Conservation (phyloP, 2,113 vertebrate genomes). For the Pseudolaguvia tuberculata region DNA sequence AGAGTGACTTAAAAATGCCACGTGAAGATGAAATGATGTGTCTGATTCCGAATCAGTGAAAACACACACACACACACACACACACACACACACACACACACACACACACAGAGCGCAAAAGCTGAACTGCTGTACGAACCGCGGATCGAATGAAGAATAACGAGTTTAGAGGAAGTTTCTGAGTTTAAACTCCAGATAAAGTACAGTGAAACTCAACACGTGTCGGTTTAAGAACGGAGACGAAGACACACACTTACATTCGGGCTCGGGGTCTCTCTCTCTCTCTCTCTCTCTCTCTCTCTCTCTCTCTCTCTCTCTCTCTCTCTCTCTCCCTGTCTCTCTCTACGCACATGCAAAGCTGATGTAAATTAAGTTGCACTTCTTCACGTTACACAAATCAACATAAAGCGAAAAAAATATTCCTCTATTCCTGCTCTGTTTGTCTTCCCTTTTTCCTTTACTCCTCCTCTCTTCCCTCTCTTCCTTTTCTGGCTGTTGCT, state of each 20-base stretch:
- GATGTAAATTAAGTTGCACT: neutral
- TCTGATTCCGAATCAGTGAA: neutral
- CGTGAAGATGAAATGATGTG: neutral
- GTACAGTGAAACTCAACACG: slow-evolving; percentile 28
- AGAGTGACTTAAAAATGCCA: slow-evolving; percentile 20
- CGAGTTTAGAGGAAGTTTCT: neutral
- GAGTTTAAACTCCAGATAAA: neutral
- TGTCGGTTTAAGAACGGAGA: slow-evolving; percentile 15
- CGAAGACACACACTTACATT: neutral
- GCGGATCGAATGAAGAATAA: neutral
- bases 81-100: neutral
- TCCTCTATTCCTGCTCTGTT: slow-evolving; percentile 9
- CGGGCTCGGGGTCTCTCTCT: too few species aligned
- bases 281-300: neutral
- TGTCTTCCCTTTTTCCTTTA: neutral
- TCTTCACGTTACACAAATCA: slow-evolving; percentile 21
- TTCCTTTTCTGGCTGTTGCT: slow-evolving; percentile 3
- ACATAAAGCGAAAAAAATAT: slow-evolving; percentile 22
- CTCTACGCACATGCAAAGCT: neutral
- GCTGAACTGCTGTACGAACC: too few species aligned
- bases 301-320: slow-evolving; percentile 8
- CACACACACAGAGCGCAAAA: neutral
- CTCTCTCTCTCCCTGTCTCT: neutral
- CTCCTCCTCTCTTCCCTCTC: slow-evolving; percentile 31
- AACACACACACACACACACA: neutral